Conservation (phyloP, 2,113 vertebrate species). For the Zapus hudsonius region DNA sequence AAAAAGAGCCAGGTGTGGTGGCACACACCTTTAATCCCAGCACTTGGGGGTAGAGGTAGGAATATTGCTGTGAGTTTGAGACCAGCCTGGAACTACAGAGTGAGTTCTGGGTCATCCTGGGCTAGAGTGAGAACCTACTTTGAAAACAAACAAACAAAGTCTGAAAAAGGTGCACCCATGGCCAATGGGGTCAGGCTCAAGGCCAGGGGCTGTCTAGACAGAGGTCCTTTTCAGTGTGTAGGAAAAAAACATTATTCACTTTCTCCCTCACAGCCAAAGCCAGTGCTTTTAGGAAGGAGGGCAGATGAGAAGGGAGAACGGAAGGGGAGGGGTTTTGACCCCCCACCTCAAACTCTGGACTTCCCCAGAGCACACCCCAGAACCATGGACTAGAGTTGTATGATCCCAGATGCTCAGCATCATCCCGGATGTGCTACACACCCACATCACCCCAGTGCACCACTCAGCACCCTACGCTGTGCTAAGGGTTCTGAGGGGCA, state of each 20-base stretch:
- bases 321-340: not conserved
- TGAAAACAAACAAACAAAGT: not conserved
- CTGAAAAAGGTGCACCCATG: not conserved
- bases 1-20: too few relatives aligned
- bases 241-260: not conserved
- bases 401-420: not conserved
- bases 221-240: not conserved
- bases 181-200: rapidly evolving
- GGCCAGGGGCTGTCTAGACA: not conserved
- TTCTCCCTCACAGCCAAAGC: not conserved
- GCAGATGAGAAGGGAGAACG: not conserved
- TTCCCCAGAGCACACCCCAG: not conserved
- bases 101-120: too few relatives aligned
- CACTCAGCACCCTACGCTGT: not conserved
- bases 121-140: too few relatives aligned
- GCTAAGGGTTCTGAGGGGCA: not conserved
- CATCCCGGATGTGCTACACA: rapidly evolving
- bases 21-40: too few relatives aligned
- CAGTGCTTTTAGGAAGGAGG: not conserved
- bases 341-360: rapidly evolving
- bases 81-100: too few relatives aligned
- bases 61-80: too few relatives aligned
- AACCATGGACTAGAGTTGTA: not conserved
- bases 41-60: too few relatives aligned
- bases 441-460: not conserved